Conservation (phyloP, 2,797 vertebrate genomes). For the Intellagama lesueurii region DNA sequence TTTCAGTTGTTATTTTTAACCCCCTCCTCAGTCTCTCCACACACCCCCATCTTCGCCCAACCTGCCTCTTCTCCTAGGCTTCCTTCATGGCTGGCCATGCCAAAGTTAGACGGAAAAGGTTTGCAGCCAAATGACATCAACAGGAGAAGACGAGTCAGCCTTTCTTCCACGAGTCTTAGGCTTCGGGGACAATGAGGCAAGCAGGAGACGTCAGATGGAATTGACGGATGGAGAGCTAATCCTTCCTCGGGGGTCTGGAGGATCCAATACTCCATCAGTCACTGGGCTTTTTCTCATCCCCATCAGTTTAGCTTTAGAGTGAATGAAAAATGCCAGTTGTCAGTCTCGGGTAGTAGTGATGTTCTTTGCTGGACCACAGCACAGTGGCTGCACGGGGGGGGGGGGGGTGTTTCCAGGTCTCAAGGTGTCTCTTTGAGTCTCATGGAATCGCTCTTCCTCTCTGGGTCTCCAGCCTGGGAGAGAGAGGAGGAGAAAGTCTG, state of each 20-base stretch:
- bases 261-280: not conserved
- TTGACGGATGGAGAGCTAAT: not conserved
- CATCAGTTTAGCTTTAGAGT: not conserved
- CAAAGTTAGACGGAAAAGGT: not conserved
- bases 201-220: not conserved
- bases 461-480: too few species aligned
- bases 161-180: not conserved
- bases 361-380: not conserved
- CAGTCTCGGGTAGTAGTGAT: not conserved
- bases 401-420: not conserved
- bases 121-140: not conserved
- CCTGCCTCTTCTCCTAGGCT: constrained; percentile 53
- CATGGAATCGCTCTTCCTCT: not conserved
- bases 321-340: not conserved
- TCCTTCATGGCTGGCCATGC: not conserved
- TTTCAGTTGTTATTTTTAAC: constrained; percentile 29
- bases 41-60: constrained; percentile 22
- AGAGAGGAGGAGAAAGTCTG: too few species aligned
- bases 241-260: not conserved
- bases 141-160: not conserved
- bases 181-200: not conserved
- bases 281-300: not conserved
- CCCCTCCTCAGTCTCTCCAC: not conserved
- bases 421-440: not conserved
- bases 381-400: not conserved